These are phyloP conservation scores for Scytalopus superciliaris DNA, from an alignment of 2,113 vertebrate species.

Conservation along the genomic window DNA sequence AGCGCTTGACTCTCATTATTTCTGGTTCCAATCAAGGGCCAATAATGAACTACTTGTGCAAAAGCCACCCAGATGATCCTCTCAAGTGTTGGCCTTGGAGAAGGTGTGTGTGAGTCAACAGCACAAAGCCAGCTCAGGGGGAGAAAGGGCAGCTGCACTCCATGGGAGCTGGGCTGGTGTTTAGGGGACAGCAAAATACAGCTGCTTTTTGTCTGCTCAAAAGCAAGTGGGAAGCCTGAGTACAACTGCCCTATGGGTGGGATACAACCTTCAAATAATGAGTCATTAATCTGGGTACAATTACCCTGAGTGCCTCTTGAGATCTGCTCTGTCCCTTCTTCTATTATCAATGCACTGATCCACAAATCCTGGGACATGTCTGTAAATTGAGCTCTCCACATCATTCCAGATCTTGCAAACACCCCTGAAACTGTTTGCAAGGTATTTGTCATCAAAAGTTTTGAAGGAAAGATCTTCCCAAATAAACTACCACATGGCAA, in stretches of 20 bases:
- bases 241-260: background rate
- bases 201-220: background rate
- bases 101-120: background rate
- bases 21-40: background rate
- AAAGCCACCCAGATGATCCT: background rate
- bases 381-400: background rate
- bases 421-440: background rate
- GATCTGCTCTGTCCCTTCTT: background rate
- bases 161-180: rapidly evolving
- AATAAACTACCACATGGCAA: background rate
- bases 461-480: background rate
- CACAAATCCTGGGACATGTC: background rate
- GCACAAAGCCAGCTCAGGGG: background rate
- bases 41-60: background rate
- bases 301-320: background rate
- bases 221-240: background rate
- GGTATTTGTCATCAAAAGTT: background rate
- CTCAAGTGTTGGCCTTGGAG: background rate
- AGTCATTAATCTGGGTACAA: background rate
- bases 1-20: background rate
- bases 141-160: background rate
- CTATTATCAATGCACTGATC: background rate
- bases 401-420: background rate
- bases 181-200: background rate
- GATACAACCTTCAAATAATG: background rate